These are phyloP conservation scores for Leuciscus waleckii DNA, from an alignment of 2,797 vertebrate genomes.

Conservation along the genomic window DNA sequence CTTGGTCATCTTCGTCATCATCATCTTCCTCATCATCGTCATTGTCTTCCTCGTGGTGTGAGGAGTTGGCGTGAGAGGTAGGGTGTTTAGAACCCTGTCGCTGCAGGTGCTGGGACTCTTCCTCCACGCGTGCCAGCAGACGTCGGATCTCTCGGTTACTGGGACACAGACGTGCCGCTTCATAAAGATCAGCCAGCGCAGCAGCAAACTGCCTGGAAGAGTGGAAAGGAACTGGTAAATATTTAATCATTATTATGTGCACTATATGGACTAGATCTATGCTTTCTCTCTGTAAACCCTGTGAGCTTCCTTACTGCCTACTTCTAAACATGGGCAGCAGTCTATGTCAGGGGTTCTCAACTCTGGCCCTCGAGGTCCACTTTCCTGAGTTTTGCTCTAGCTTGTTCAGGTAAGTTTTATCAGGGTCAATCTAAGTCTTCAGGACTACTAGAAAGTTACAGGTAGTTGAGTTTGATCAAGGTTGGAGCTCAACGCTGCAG, in stretches of 20 bases:
- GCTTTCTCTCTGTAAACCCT: background rate
- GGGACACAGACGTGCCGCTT: constrained; percentile 91
- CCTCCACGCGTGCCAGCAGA: constrained; percentile 91
- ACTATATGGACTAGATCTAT: background rate
- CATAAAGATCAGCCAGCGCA: constrained; percentile 91
- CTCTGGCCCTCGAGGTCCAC: background rate
- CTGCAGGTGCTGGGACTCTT: constrained; percentile 92
- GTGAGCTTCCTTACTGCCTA: background rate
- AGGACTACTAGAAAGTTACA: background rate
- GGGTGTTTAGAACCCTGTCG: constrained; percentile 76
- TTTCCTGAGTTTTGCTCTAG: background rate
- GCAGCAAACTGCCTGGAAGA: constrained; percentile 89
- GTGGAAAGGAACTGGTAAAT: background rate
- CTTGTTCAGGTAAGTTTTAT: too few species aligned
- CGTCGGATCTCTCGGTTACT: constrained; percentile 93
- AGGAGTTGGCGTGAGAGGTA: constrained; percentile 69
- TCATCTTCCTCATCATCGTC: constrained; percentile 77
- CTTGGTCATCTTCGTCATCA: constrained; percentile 67
- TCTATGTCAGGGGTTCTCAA: background rate
- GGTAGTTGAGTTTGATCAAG: background rate
- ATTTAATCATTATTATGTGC: constrained; percentile 15
- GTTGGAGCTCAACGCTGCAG: background rate
- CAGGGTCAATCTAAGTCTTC: background rate
- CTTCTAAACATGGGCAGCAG: background rate
- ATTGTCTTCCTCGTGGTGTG: constrained; percentile 74